phyloP scores from a whole-genome alignment of 2,113 vertebrate species.

The Oreochromis niloticus region DNA sequence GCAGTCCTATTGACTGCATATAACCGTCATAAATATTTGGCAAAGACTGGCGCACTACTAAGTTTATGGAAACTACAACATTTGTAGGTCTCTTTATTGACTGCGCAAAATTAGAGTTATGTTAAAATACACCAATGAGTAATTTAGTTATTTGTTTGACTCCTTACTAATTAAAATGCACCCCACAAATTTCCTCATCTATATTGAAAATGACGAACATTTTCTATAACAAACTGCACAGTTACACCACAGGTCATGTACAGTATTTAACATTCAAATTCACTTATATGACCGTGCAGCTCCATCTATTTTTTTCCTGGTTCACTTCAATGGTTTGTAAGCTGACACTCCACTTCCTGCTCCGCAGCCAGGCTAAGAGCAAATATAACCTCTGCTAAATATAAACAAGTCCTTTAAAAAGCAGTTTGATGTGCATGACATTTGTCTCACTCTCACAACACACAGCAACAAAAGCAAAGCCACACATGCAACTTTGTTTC shows the following conservation, averaged over 20 bases:
- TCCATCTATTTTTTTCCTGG: background rate
- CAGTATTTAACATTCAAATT: background rate
- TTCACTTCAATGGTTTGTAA: background rate
- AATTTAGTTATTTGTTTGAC: background rate
- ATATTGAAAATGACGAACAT: background rate
- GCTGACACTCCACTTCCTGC: background rate
- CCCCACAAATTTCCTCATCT: background rate
- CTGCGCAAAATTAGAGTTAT: background rate
- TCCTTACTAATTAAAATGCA: background rate
- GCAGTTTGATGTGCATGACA: background rate
- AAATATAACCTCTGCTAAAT: conserved; percentile 32
- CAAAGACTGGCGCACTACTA: background rate
- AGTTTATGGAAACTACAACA: background rate
- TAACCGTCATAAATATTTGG: background rate
- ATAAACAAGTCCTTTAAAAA: conserved; percentile 45
- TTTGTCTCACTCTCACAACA: background rate
- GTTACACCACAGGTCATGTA: background rate
- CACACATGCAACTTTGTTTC: background rate
- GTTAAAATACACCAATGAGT: background rate
- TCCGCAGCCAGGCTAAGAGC: background rate
- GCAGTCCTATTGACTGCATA: background rate
- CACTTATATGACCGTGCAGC: background rate
- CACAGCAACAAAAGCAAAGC: background rate
- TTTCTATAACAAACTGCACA: background rate
- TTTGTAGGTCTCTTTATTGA: background rate